A percentile compares a stretch with the other conserved stretches of the same genome.
Conservation (phyloP, 2,113 vertebrate species). For the Pygoscelis adeliae region DNA sequence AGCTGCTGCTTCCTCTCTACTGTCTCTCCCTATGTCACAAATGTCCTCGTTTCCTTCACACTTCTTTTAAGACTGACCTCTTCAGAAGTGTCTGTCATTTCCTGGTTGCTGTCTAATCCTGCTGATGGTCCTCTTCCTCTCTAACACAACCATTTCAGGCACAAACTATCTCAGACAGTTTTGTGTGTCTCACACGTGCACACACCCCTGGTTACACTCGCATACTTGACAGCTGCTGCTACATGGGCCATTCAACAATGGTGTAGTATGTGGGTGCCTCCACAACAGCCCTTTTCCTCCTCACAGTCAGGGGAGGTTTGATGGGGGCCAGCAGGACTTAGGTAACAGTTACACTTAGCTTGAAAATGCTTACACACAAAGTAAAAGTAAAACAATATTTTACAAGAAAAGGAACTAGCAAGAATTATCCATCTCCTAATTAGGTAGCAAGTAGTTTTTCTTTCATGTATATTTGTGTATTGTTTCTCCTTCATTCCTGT, state of each 20-base stretch:
- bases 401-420: not conserved
- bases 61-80: not conserved
- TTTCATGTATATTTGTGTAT: not conserved
- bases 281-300: not conserved
- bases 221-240: not conserved
- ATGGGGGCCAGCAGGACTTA: not conserved
- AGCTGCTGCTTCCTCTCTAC: not conserved
- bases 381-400: not conserved
- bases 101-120: not conserved
- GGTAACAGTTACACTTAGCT: not conserved
- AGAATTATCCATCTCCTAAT: not conserved
- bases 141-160: fast-evolving
- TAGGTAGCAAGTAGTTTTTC: not conserved
- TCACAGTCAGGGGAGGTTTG: not conserved
- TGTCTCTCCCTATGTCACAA: not conserved
- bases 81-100: not conserved
- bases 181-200: not conserved
- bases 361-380: not conserved
- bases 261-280: fast-evolving
- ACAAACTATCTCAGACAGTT: not conserved
- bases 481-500: not conserved
- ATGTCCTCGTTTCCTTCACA: not conserved
- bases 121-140: not conserved
- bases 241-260: not conserved
- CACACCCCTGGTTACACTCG: fast-evolving